Evolutionary conservation across 2,797 vertebrate species (phyloP).

Genomic region (Pseudochaenichthys georgianus): DNA sequence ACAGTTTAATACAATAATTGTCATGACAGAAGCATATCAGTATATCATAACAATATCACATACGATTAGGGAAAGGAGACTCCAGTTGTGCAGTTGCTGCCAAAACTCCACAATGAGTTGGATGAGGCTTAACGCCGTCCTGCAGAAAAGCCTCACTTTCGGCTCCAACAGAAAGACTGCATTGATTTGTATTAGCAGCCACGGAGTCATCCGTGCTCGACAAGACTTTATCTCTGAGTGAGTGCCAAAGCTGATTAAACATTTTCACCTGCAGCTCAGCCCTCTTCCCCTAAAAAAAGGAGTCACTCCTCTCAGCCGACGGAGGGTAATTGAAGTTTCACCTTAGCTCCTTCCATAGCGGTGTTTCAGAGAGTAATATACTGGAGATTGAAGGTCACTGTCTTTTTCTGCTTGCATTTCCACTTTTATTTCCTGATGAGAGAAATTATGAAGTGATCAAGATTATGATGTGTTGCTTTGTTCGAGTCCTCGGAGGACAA

Average conservation of each 20-base stretch:
- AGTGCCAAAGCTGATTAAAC: conserved; percentile 71
- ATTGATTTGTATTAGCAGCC: conserved; percentile 51
- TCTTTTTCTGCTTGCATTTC: conserved; percentile 22
- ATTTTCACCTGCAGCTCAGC: conserved; percentile 61
- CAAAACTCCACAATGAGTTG: conserved; percentile 20
- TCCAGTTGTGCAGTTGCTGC: conserved; percentile 24
- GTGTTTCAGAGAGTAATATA: conserved; percentile 11
- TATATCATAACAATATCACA: neutral
- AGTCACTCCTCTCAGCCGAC: conserved; percentile 46
- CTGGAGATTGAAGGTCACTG: conserved; percentile 20
- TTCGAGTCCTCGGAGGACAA: neutral
- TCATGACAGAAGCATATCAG: neutral
- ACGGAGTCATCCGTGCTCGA: conserved; percentile 2
- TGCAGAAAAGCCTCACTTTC: conserved; percentile 36
- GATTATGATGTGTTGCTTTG: conserved; percentile 20
- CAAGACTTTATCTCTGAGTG: conserved; percentile 66
- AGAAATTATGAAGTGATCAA: neutral
- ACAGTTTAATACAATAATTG: neutral
- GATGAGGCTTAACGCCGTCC: conserved; percentile 31
- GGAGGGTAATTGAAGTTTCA: conserved; percentile 62
- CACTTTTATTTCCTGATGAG: neutral
- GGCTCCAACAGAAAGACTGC: conserved; percentile 2
- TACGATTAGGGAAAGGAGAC: neutral
- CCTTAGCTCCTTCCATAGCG: conserved; percentile 35
- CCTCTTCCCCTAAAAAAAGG: conserved; percentile 19